Evolutionary conservation across 1,140 invertebrate species (phyloP).

Genomic region (Charaxes varanes): DNA sequence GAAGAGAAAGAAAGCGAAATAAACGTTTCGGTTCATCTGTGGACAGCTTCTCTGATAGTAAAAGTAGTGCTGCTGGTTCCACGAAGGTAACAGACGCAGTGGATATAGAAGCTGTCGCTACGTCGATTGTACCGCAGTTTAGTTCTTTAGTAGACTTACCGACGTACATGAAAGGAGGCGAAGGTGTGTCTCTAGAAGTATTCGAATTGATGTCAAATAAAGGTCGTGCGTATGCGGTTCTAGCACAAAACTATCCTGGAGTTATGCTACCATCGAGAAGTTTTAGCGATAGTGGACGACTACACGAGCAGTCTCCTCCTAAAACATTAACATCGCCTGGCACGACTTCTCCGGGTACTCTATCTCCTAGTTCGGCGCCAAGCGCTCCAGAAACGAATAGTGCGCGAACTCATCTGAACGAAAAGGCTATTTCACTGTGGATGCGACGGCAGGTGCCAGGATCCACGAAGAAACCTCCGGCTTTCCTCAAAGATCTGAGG

Average conservation of each 20-base stretch:
- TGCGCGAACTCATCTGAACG: conserved; percentile 32
- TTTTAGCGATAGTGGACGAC: conserved; percentile 80
- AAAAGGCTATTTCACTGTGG: conserved; percentile 76
- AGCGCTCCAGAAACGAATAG: conserved; percentile 28
- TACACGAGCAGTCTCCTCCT: conserved; percentile 68
- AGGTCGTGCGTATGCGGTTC: conserved; percentile 81
- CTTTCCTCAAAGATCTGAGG: conserved; percentile 81
- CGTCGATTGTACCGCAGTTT: conserved; percentile 75
- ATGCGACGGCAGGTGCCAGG: conserved; percentile 65
- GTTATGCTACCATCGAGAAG: conserved; percentile 81
- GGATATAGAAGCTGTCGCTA: conserved; percentile 53
- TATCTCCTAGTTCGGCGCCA: conserved; percentile 36
- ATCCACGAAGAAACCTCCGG: conserved; percentile 73
- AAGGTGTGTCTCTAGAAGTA: conserved; percentile 83
- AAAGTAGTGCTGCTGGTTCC: conserved; percentile 77
- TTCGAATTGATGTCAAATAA: conserved; percentile 82
- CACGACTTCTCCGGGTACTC: conserved; percentile 30
- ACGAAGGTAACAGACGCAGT: conserved; percentile 54
- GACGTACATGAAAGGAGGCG: conserved; percentile 86
- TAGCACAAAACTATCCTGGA: conserved; percentile 84
- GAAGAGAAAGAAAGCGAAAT: conserved; percentile 76
- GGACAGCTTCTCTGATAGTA: conserved; percentile 81
- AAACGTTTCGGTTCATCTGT: conserved; percentile 77
- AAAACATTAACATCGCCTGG: conserved; percentile 48
- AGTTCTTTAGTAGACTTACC: conserved; percentile 88